phyloP scores from a whole-genome alignment of 2,888 invertebrate genomes.

The Blera fallax region DNA sequence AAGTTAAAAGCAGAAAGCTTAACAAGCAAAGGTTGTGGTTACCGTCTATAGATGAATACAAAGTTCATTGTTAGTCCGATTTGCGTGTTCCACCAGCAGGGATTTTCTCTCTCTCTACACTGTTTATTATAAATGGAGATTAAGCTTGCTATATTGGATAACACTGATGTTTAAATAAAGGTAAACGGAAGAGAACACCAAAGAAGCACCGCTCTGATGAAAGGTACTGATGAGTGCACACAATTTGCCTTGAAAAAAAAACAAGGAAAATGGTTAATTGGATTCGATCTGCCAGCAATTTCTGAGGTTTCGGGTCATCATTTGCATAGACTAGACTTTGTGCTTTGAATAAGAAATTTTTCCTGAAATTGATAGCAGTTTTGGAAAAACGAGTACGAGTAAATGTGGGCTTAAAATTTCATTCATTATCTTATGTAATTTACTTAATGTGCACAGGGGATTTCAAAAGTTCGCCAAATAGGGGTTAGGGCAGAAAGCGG shows the following conservation, averaged over 20 bases:
- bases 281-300: background rate
- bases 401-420: too few relatives aligned
- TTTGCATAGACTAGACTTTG: background rate
- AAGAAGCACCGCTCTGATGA: background rate
- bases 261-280: background rate
- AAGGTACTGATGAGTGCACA: background rate
- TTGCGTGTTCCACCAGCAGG: background rate
- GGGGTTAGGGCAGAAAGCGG: too few relatives aligned
- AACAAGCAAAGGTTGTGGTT: background rate
- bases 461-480: too few relatives aligned
- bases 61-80: background rate
- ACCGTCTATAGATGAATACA: background rate
- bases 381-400: too few relatives aligned
- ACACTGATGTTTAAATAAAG: background rate
- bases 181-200: background rate
- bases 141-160: background rate
- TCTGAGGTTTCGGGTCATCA: background rate
- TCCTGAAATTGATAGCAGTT: background rate
- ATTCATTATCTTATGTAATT: too few relatives aligned
- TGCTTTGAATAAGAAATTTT: background rate
- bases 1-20: conserved; percentile 1
- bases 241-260: background rate
- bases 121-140: conserved; percentile 1
- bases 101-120: background rate
- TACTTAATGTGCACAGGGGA: too few relatives aligned